phyloP scores from a whole-genome alignment of 2,113 vertebrate species.

The Caretta caretta region DNA sequence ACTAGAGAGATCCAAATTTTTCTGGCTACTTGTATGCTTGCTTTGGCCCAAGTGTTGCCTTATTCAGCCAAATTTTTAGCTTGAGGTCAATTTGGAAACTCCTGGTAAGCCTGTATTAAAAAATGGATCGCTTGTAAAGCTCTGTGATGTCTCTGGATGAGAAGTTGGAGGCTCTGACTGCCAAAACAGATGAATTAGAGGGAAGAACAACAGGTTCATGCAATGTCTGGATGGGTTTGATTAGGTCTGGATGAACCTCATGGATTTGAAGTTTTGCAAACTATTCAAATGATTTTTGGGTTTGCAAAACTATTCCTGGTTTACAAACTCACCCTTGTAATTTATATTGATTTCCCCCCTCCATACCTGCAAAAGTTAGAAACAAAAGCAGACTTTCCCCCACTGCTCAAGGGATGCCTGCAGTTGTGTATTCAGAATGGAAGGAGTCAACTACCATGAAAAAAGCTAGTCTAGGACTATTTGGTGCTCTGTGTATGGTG shows the following conservation, averaged over 20 bases:
- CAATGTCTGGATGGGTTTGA: background rate
- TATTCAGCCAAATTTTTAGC: background rate
- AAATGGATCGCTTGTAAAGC: background rate
- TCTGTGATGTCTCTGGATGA: background rate
- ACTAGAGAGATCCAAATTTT: background rate
- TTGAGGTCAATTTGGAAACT: background rate
- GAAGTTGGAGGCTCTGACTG: background rate
- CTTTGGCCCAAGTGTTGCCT: background rate
- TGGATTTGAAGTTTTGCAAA: background rate
- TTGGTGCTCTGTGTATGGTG: background rate
- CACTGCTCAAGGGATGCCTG: background rate
- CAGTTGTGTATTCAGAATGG: background rate
- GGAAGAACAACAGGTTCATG: background rate
- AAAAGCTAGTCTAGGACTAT: background rate
- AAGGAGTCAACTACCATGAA: background rate
- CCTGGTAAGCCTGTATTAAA: accelerated
- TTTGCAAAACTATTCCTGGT: background rate
- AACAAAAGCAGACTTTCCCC: background rate
- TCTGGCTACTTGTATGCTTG: background rate
- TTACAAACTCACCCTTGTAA: background rate
- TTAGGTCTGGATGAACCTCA: background rate
- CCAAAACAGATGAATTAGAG: background rate
- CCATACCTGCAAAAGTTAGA: background rate
- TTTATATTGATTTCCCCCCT: background rate
- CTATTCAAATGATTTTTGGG: background rate